A percentile compares a stretch with the other conserved stretches of the same genome.
These are phyloP conservation scores for Telmatochromis sp. DNA, from an alignment of 2,113 vertebrate species.

Conservation along the genomic window DNA sequence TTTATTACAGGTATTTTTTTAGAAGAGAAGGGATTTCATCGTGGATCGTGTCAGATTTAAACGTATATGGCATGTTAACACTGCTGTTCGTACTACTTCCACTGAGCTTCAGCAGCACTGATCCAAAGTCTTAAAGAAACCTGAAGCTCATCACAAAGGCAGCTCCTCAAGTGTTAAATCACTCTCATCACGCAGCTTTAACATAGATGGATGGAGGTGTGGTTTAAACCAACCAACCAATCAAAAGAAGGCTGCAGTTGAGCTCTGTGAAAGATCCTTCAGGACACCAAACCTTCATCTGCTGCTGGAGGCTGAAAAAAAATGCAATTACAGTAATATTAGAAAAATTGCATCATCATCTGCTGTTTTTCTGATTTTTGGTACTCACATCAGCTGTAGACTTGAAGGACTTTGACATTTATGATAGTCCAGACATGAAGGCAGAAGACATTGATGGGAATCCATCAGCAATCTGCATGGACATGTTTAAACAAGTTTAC, in stretches of 20 bases:
- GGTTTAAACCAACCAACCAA: not conserved
- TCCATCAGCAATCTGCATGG: not conserved
- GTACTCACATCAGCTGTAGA: not conserved
- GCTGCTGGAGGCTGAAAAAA: not conserved
- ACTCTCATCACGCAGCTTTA: not conserved
- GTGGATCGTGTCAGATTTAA: not conserved
- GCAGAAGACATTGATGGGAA: not conserved
- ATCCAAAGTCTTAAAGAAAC: not conserved
- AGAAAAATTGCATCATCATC: not conserved
- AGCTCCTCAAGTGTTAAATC: not conserved
- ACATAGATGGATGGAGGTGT: not conserved
- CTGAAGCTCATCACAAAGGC: not conserved
- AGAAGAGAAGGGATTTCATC: not conserved
- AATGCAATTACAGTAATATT: not conserved
- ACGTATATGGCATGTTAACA: not conserved
- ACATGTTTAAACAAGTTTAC: not conserved
- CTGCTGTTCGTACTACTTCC: not conserved
- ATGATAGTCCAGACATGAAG: not conserved
- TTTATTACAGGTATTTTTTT: slow-evolving; percentile 10
- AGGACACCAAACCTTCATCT: not conserved
- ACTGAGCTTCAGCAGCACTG: not conserved
- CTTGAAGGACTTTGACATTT: not conserved
- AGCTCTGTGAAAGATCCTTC: not conserved
- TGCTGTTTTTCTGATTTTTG: not conserved
- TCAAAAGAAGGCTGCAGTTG: not conserved